Evolutionary conservation across 1,140 invertebrate species (phyloP).

Genomic region (Zaprionus capensis): DNA sequence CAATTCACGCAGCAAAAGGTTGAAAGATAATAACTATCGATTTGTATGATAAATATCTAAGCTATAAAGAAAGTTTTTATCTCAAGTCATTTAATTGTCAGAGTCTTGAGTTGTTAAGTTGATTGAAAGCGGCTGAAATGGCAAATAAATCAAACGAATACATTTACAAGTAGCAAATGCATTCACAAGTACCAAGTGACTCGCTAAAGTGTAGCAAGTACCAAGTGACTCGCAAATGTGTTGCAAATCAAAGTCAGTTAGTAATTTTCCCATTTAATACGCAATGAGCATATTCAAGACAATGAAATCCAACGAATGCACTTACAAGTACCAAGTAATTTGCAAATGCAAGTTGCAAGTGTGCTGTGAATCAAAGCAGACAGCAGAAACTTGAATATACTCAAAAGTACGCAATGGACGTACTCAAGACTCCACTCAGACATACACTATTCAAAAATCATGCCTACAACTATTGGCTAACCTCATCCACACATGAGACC

Average conservation of each 20-base stretch:
- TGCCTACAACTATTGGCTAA: not conserved
- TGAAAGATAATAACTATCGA: not conserved
- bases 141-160: not conserved
- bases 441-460: not conserved
- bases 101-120: not conserved
- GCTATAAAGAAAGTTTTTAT: not conserved
- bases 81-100: not conserved
- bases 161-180: not conserved
- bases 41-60: not conserved
- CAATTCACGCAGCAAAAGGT: not conserved
- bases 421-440: not conserved
- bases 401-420: not conserved
- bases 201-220: not conserved
- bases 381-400: not conserved
- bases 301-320: not conserved
- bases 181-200: not conserved
- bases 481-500: slow-evolving; percentile 31
- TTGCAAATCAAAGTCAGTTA: not conserved
- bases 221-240: not conserved
- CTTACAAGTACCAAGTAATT: slow-evolving; percentile 1
- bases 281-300: not conserved
- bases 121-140: not conserved
- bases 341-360: not conserved
- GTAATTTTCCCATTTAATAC: not conserved
- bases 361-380: not conserved